Evolutionary conservation across 2,797 vertebrate genomes (phyloP), one percentile per base, ranked within the genome.

Genomic region (Lepilemur septentrionalis): DNA sequence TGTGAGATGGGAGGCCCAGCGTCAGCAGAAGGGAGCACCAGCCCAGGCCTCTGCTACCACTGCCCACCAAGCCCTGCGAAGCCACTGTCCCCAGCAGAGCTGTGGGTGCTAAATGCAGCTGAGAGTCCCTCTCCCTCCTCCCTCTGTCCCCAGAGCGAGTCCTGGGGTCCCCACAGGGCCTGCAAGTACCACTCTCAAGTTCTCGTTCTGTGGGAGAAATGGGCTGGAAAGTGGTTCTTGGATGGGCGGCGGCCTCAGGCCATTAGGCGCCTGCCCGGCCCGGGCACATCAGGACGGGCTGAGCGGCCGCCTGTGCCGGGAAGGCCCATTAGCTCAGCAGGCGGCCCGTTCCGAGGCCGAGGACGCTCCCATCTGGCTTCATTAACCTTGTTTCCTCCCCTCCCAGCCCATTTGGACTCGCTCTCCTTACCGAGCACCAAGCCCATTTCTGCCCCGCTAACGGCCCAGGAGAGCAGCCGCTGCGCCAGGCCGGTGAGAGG

Each of bases 261-360:
- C 5, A 2, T 9, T 14, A 23, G 85, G 32, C 0, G 0, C 38
- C 78, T 5, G 10, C 30, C n/a, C 0, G 0, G 48, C 65, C 35
- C 18, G 1, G 0, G 8, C 0, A 9, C 63, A 0, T 1, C 10
- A 10, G n/a, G 48, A 12, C 17, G 2, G 4, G 48, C 25, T 12
- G 59, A 83, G 23, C 2, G 88, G 72, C 13, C 13, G 25, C 63
- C 35, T 91, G 96, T 93, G 93, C 96, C 76, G 75, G 95, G 95
- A 96, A 94, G 96, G 93, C 93, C 97, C 97, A 82, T 97, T 94
- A 32, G 63, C n/a, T 35, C 8, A 95, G 97, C 91, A 5, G 13
- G 46, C 10, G 22, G 55, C 55, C 1, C 55, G 3, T 55, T 23
- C 52, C 52, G 2, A 4, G 23, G 55, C 55, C 3, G 79, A 12